phyloP scores from a whole-genome alignment of 2,888 invertebrate species.

The Ceramica pisi region DNA sequence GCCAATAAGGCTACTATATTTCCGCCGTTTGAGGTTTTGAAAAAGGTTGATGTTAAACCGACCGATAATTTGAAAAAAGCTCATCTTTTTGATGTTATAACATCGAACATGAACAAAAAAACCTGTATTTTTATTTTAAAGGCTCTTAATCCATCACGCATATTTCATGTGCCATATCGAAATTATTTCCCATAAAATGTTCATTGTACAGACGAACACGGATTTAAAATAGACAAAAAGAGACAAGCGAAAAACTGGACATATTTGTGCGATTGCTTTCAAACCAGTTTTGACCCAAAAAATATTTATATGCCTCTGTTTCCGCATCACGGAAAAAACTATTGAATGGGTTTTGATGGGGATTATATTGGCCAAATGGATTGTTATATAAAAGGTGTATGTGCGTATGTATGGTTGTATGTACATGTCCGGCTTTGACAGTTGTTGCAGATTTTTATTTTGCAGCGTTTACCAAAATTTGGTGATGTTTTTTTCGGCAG shows the following conservation, averaged over 20 bases:
- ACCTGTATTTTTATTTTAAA: neutral
- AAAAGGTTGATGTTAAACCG: too few relatives aligned
- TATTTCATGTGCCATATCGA: neutral
- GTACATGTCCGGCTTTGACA: neutral
- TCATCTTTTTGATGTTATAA: too few relatives aligned
- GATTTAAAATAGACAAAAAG: constrained; percentile 16
- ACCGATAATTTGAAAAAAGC: too few relatives aligned
- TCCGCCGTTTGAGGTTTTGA: too few relatives aligned
- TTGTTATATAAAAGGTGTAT: constrained; percentile 1
- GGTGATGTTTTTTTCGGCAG: neutral
- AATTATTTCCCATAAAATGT: neutral
- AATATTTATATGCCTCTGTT: constrained; percentile 20
- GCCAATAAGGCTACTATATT: too few relatives aligned
- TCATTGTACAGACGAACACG: neutral
- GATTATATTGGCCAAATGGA: neutral
- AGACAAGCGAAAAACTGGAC: constrained; percentile 8
- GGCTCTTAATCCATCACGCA: neutral
- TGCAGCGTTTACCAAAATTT: neutral
- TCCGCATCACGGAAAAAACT: constrained; percentile 23
- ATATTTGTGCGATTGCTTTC: constrained; percentile 31
- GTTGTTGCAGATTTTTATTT: neutral
- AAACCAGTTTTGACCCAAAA: constrained; percentile 19
- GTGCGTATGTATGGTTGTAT: neutral
- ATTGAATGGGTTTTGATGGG: constrained; percentile 32
- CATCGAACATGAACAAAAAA: neutral